Evolutionary conservation across 1,140 invertebrate genomes (phyloP).

Genomic region (Megalonaias nervosa): DNA sequence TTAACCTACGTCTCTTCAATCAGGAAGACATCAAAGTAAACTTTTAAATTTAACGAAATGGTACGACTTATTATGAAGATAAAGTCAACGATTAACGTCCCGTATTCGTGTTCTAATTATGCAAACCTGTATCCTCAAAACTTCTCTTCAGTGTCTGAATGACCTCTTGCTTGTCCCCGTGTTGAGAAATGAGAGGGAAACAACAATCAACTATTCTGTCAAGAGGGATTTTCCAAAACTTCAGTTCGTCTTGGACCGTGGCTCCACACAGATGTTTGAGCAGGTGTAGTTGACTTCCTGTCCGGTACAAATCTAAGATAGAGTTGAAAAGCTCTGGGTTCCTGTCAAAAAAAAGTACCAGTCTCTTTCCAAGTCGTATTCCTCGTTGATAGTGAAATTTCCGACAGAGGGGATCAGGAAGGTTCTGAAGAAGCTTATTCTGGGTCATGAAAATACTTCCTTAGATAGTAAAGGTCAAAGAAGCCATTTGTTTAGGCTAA

Average conservation of each 20-base stretch:
- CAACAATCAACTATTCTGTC: constrained; percentile 46
- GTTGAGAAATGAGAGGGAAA: constrained; percentile 39
- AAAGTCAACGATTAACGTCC: no score
- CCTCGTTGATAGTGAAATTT: background rate
- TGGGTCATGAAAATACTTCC: no score
- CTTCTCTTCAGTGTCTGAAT: constrained; percentile 35
- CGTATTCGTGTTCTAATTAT: background rate
- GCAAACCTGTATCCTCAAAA: constrained; percentile 35
- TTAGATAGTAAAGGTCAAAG: no score
- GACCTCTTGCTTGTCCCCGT: constrained; percentile 35
- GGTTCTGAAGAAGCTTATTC: no score
- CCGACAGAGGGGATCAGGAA: no score
- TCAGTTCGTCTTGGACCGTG: constrained; percentile 52
- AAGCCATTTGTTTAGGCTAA: no score
- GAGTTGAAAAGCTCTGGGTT: constrained; percentile 96
- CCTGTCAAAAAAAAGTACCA: constrained; percentile 98
- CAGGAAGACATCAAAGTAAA: no score
- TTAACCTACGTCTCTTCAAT: no score
- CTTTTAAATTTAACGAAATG: no score
- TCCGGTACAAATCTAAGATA: constrained; percentile 96
- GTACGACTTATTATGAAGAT: no score
- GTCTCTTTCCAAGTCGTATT: constrained; percentile 78
- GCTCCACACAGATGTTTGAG: constrained; percentile 95
- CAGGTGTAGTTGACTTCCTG: constrained; percentile 91
- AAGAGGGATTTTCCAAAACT: constrained; percentile 49